Evolutionary conservation across 2,888 invertebrate genomes (phyloP).

Genomic region (Melanchra persicariae): DNA sequence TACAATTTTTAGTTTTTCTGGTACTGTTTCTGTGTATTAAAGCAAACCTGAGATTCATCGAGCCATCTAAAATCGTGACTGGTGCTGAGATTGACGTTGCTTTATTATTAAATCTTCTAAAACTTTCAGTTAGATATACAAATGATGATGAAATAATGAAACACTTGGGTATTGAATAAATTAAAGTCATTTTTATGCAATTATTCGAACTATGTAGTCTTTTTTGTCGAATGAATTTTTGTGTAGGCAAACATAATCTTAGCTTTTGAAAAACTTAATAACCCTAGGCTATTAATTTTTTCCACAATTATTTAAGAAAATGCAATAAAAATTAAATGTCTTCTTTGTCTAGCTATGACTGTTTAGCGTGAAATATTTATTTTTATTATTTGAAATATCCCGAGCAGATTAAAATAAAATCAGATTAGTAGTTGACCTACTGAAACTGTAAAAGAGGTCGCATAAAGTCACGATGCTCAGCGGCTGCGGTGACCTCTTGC

Average conservation of each 20-base stretch:
- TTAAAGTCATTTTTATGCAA: neutral
- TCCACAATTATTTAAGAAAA: neutral
- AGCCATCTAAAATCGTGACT: slow-evolving; percentile 35
- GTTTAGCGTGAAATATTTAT: too few species aligned
- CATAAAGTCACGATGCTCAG: slow-evolving; percentile 48
- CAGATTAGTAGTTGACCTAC: slow-evolving; percentile 40
- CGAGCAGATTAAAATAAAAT: slow-evolving; percentile 5
- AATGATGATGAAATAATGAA: slow-evolving; percentile 15
- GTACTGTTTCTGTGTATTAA: neutral
- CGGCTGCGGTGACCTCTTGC: slow-evolving; percentile 61
- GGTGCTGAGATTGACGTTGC: slow-evolving; percentile 11
- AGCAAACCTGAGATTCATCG: slow-evolving; percentile 17
- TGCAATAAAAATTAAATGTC: neutral
- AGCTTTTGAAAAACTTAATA: neutral
- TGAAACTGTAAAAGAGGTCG: slow-evolving; percentile 41
- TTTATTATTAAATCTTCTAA: slow-evolving; percentile 17
- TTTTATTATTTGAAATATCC: neutral
- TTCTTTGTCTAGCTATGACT: neutral
- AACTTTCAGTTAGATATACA: slow-evolving; percentile 2
- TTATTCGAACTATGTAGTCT: neutral
- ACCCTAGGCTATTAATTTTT: neutral
- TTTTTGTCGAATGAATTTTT: neutral
- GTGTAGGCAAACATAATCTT: neutral
- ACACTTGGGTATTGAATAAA: neutral
- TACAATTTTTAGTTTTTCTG: too few species aligned